Percentiles rank a stretch among this genome's conserved stretches.
phyloP scores from a whole-genome alignment of 1,140 invertebrate species.

The Anastatus disparis region DNA sequence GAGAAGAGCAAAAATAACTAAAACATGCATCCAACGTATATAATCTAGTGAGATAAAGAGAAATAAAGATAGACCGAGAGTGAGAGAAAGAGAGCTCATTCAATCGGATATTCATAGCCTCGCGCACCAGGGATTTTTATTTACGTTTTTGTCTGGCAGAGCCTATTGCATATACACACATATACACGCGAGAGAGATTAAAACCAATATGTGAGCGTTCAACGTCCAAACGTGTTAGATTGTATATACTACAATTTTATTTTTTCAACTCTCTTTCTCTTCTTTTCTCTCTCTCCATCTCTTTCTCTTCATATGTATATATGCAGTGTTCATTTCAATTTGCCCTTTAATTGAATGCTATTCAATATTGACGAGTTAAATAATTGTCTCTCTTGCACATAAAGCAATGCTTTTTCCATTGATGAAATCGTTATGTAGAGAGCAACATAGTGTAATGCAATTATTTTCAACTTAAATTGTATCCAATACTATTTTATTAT shows the following conservation, averaged over 20 bases:
- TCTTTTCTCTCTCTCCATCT: too few relatives aligned
- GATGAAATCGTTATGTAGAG: background rate
- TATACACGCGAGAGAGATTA: background rate
- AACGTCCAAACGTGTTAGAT: background rate
- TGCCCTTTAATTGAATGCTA: constrained; percentile 28
- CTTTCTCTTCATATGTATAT: too few relatives aligned
- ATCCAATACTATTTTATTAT: background rate
- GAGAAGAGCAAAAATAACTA: background rate
- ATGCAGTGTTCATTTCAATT: constrained; percentile 30
- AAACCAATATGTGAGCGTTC: background rate
- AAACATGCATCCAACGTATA: too few relatives aligned
- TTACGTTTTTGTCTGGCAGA: background rate
- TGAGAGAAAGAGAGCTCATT: background rate
- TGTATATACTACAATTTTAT: too few relatives aligned
- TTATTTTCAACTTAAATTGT: background rate
- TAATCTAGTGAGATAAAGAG: too few relatives aligned
- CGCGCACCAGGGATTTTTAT: constrained; percentile 23
- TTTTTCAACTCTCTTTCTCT: too few relatives aligned
- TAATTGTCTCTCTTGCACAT: constrained; percentile 31
- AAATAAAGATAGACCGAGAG: too few relatives aligned
- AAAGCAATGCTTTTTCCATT: background rate
- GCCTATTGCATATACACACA: too few relatives aligned
- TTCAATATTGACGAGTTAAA: constrained; percentile 29
- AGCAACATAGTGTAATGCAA: background rate
- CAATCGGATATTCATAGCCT: constrained; percentile 19